Conservation (phyloP, 1,140 invertebrate genomes). For the Heterodera carotae region DNA sequence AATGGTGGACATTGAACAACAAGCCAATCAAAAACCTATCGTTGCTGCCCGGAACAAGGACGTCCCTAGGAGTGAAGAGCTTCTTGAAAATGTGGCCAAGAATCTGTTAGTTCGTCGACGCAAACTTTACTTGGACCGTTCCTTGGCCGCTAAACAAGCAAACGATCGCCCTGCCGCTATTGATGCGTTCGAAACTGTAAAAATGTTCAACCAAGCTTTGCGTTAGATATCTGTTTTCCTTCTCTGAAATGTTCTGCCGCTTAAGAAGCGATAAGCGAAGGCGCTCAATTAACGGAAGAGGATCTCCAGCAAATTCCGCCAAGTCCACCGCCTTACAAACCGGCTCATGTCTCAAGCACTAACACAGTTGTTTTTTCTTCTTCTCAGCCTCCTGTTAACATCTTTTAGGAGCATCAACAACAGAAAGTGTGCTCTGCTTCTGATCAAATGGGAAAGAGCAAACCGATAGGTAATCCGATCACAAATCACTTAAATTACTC, state of each 20-base stretch:
- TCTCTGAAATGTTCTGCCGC: background rate
- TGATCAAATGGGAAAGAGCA: background rate
- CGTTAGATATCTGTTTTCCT: background rate
- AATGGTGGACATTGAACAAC: background rate
- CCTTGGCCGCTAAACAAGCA: slow-evolving; percentile 20
- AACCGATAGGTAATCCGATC: background rate
- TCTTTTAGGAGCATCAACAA: background rate
- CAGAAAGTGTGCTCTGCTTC: background rate
- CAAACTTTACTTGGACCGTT: slow-evolving; percentile 27
- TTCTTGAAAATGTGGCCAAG: slow-evolving; percentile 4
- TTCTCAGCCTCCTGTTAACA: background rate
- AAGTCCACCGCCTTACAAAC: slow-evolving; percentile 33
- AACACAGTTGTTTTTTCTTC: background rate
- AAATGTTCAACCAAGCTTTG: slow-evolving; percentile 28
- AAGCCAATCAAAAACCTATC: background rate
- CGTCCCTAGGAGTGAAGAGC: background rate
- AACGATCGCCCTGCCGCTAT: slow-evolving; percentile 13
- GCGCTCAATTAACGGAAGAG: slow-evolving; percentile 25
- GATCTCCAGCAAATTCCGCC: slow-evolving; percentile 35
- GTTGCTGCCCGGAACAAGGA: background rate
- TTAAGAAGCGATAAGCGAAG: slow-evolving; percentile 31
- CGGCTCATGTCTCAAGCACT: background rate
- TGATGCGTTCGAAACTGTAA: slow-evolving; percentile 26
- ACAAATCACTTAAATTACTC: background rate
- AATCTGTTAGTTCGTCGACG: slow-evolving; percentile 13